phyloP scores from a whole-genome alignment of 2,888 invertebrate genomes.

The Malacosoma neustria region DNA sequence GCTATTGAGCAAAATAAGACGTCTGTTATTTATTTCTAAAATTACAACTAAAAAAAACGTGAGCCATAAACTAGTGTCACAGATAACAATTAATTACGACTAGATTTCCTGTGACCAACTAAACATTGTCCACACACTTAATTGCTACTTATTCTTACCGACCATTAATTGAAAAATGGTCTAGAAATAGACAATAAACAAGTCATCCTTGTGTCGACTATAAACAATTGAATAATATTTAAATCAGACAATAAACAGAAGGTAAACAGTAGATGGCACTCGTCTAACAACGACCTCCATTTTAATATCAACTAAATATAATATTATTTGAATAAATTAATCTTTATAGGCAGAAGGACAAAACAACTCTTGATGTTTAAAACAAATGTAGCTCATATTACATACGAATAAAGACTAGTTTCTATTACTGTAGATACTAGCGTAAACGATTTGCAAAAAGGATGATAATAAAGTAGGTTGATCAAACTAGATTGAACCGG shows the following conservation, averaged over 20 bases:
- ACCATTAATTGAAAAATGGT: too few species aligned
- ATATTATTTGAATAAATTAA: conserved; percentile 55
- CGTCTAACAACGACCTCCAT: conserved; percentile 39
- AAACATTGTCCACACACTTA: too few species aligned
- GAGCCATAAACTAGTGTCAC: too few species aligned
- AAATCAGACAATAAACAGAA: conserved; percentile 30
- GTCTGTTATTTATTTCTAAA: too few species aligned
- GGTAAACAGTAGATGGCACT: conserved; percentile 30
- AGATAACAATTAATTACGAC: too few species aligned
- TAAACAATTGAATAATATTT: conserved; percentile 9
- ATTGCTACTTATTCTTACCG: too few species aligned
- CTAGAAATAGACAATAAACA: background rate
- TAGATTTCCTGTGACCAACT: too few species aligned
- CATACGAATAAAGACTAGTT: background rate
- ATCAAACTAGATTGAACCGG: conserved; percentile 37
- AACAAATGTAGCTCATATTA: background rate
- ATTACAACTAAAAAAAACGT: too few species aligned
- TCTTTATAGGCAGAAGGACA: background rate
- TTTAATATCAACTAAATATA: conserved; percentile 39
- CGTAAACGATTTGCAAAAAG: conserved; percentile 52
- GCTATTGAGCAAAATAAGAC: too few species aligned
- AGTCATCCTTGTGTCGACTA: background rate
- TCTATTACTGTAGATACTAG: conserved; percentile 10
- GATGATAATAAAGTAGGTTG: conserved; percentile 61
- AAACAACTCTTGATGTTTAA: background rate